Conservation (phyloP, 2,113 vertebrate genomes). For the Fregata magnificens region DNA sequence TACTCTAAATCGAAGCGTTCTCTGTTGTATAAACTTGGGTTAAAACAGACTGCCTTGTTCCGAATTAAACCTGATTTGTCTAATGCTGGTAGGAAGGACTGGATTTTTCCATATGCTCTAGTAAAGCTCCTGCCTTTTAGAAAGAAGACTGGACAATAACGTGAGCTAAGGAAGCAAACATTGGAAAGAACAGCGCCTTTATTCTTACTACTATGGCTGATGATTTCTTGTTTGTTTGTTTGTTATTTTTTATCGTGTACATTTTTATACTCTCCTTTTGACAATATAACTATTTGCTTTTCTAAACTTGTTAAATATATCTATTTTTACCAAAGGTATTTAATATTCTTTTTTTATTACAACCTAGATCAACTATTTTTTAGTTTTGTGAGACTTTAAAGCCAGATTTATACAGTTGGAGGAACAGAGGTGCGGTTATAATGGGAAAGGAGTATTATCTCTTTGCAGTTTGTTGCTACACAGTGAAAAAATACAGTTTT, state of each 20-base stretch:
- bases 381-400: constrained; percentile 76
- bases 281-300: constrained; percentile 80
- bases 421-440: constrained; percentile 54
- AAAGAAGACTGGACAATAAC: constrained; percentile 64
- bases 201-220: constrained; percentile 61
- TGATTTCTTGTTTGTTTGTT: constrained; percentile 71
- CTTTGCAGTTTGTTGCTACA: constrained; percentile 60
- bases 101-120: constrained; percentile 53
- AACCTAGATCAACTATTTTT: constrained; percentile 76
- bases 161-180: constrained; percentile 54
- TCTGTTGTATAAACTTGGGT: constrained; percentile 56
- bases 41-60: constrained; percentile 52
- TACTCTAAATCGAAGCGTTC: constrained; percentile 46
- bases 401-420: constrained; percentile 66
- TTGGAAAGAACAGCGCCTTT: constrained; percentile 63
- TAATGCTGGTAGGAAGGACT: constrained; percentile 66
- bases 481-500: constrained; percentile 38
- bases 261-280: constrained; percentile 83
- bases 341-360: constrained; percentile 81
- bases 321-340: constrained; percentile 92
- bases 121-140: constrained; percentile 58
- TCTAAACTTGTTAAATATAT: constrained; percentile 86
- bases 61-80: constrained; percentile 48
- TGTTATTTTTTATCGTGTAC: constrained; percentile 77
- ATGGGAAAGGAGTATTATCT: constrained; percentile 52